Evolutionary conservation across 1,140 invertebrate genomes (phyloP).

Genomic region (Tyrophagus putrescentiae): DNA sequence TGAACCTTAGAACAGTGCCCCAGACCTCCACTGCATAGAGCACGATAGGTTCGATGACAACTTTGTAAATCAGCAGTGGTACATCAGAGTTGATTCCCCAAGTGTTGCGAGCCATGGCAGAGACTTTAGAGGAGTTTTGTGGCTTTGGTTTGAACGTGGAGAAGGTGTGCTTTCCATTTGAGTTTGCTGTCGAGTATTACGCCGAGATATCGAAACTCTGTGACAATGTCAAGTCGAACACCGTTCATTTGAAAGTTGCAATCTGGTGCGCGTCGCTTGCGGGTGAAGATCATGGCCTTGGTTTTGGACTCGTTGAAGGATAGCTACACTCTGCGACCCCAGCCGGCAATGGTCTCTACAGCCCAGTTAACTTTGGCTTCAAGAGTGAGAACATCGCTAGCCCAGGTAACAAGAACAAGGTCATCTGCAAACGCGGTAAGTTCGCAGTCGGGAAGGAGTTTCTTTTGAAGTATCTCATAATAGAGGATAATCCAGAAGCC

Average conservation of each 20-base stretch:
- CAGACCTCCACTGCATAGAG: neutral
- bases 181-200: conserved; percentile 12
- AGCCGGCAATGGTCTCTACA: neutral
- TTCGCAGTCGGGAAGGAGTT: neutral
- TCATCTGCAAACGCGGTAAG: conserved; percentile 18
- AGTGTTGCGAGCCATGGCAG: neutral
- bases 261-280: too few species aligned
- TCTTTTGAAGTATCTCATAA: conserved; percentile 12
- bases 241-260: neutral
- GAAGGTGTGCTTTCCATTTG: conserved; percentile 1
- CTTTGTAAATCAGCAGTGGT: neutral
- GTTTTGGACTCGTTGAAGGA: conserved; percentile 15
- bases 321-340: conserved; percentile 12
- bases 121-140: neutral
- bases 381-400: neutral
- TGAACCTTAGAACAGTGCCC: neutral
- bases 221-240: neutral
- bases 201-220: neutral
- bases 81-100: conserved; percentile 7
- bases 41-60: conserved; percentile 3
- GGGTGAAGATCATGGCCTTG: neutral
- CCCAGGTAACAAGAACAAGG: conserved; percentile 11
- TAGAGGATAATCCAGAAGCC: conserved; percentile 21
- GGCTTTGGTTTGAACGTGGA: neutral
- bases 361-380: neutral